Base-by-base conservation (phyloP, 1,140 invertebrate species). In the Archivesica marissinica region DNA sequence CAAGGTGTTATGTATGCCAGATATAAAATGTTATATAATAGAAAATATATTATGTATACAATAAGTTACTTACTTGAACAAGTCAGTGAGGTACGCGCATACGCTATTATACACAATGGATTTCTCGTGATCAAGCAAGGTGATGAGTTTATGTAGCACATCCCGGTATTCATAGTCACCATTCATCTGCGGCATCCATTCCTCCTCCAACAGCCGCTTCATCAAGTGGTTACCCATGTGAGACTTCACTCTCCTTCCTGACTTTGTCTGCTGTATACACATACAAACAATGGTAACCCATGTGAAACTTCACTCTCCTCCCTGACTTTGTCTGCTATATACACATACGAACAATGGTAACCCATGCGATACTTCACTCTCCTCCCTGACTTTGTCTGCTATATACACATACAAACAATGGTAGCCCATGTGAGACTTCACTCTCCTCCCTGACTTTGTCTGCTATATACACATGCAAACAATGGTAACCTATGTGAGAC, bases 181-280 rank as follows among this genome's bases (percentile, higher is more conserved):
- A 2, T 72, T 52, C 30, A 82, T 72, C 0, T 28, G 25, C 2
- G 79, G 79, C 79, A 82, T 82, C 79, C 79, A 82, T 25, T 28
- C 30, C 25, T 82, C 79, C 28, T 38, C 11, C 50, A 82, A 33
- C 30, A 82, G 23, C 33, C 56, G 66, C 33, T 72, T 28, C 25
- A 82, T 82, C 0, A 82, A 54, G 13, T 33, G 28, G 25, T 50
- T 35, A 25, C 47, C 52, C 76, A 79, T 28, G 23, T 28, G 30
- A 0, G n/a, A 28, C 20, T 33, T 50, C 11, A 66, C 9, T 25
- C 35, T 17, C 25, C 50, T 44, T 41, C 52, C 75, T 11, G 75
- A 77, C 25, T 77, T 77, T 17, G 54, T 33, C 30, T 77, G 52
- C 75, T 77, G 38, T 0, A 56, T 35, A 39, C 39, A 66, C 11